phyloP scores from a whole-genome alignment of 2,888 invertebrate genomes.

The Ophion ventricosus region DNA sequence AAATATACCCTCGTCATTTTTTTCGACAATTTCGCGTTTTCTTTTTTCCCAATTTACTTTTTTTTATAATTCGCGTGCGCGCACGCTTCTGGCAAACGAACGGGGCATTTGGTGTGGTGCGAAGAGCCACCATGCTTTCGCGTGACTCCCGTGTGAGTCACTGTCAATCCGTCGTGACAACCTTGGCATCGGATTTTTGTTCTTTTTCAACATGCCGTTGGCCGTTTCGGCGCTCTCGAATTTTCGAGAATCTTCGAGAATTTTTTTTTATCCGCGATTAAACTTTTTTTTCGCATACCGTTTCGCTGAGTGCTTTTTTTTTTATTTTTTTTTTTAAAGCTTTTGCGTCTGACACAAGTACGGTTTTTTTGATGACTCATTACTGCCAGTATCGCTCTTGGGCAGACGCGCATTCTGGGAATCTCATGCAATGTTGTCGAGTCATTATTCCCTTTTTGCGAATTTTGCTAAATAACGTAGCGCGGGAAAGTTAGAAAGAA shows the following conservation, averaged over 20 bases:
- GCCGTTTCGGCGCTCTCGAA: background rate
- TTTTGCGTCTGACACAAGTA: background rate
- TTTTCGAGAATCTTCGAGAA: background rate
- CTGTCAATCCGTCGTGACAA: conserved; percentile 72
- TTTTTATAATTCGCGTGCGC: conserved; percentile 10
- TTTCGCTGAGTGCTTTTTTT: background rate
- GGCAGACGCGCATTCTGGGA: background rate
- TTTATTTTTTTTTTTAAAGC: background rate
- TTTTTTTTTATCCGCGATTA: background rate
- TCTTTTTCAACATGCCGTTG: background rate
- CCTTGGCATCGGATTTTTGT: conserved; percentile 47
- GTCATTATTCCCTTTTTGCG: conserved; percentile 9
- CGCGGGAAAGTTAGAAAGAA: background rate
- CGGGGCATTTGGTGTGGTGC: conserved; percentile 41
- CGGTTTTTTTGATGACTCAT: conserved; percentile 24
- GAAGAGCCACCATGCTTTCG: conserved; percentile 75
- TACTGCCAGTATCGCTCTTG: background rate
- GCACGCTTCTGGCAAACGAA: conserved; percentile 38
- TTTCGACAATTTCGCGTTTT: conserved; percentile 1
- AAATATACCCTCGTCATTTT: background rate
- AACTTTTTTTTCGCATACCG: background rate
- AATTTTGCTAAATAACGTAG: background rate
- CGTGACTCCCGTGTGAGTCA: conserved; percentile 75
- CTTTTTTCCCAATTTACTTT: conserved; percentile 11
- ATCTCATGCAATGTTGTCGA: conserved; percentile 7